Evolutionary conservation across 2,888 invertebrate species (phyloP).

Genomic region (Lathronympha strigana): DNA sequence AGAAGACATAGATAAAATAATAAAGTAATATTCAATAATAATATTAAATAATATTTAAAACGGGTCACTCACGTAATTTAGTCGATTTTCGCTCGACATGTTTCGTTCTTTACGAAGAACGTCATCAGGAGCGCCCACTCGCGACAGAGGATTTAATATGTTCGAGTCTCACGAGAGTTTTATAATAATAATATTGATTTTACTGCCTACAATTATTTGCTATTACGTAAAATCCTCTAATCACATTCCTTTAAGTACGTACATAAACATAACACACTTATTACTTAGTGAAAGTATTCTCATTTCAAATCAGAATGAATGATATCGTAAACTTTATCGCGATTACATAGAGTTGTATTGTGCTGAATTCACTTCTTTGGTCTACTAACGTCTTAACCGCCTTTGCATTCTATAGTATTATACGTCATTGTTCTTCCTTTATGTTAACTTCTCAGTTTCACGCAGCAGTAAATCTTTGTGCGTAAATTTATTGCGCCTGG

Average conservation of each 20-base stretch:
- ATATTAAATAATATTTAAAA: no score
- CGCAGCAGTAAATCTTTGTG: constrained; percentile 39
- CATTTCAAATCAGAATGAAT: constrained; percentile 15
- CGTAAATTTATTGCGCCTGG: constrained; percentile 43
- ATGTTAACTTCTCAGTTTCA: constrained; percentile 39
- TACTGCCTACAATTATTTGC: neutral
- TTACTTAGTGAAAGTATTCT: neutral
- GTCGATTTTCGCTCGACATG: no score
- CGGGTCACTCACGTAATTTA: no score
- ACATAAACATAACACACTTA: no score
- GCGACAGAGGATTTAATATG: no score
- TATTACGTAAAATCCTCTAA: neutral
- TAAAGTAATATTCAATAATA: no score
- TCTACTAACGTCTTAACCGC: neutral
- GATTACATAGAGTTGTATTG: constrained; percentile 24
- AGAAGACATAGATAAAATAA: neutral
- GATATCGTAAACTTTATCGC: constrained; percentile 38
- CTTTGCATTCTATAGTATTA: neutral
- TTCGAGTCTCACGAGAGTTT: no score
- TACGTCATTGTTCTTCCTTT: neutral
- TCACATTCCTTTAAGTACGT: neutral
- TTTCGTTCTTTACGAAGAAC: no score
- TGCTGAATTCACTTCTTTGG: constrained; percentile 9
- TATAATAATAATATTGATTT: no score
- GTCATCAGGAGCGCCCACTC: no score